phyloP scores from a whole-genome alignment of 1,140 invertebrate species.

The Rhopalosiphum padi region DNA sequence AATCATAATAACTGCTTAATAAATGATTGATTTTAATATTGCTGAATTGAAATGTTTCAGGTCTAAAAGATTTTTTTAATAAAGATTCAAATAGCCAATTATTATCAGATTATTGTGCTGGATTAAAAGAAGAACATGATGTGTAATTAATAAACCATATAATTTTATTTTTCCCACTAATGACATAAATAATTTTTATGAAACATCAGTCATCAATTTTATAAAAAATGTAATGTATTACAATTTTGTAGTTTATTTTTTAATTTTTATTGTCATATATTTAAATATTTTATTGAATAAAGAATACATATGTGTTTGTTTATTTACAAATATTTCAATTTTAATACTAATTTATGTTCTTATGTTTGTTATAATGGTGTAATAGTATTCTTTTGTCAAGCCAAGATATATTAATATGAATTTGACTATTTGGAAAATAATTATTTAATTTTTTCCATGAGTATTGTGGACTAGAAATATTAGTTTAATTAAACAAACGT shows the following conservation, averaged over 20 bases:
- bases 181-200: not conserved
- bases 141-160: not conserved
- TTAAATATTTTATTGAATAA: not conserved
- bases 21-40: slow-evolving; percentile 1
- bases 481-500: too few species aligned
- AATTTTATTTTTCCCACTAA: not conserved
- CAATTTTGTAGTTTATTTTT: not conserved
- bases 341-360: too few species aligned
- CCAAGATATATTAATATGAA: too few species aligned
- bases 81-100: not conserved
- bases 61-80: not conserved
- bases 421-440: too few species aligned
- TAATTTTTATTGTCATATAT: not conserved
- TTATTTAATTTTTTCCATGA: not conserved
- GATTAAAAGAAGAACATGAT: not conserved
- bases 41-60: not conserved
- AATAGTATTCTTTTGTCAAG: too few species aligned
- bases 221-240: not conserved
- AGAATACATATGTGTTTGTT: not conserved
- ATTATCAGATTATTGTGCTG: not conserved
- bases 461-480: not conserved
- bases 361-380: too few species aligned
- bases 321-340: not conserved
- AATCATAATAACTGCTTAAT: not conserved
- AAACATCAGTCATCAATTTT: too few species aligned